A percentile compares a stretch with the other conserved stretches of the same genome.
Evolutionary conservation across 1,140 invertebrate genomes (phyloP).

Genomic region (Drosophila equinoxialis): DNA sequence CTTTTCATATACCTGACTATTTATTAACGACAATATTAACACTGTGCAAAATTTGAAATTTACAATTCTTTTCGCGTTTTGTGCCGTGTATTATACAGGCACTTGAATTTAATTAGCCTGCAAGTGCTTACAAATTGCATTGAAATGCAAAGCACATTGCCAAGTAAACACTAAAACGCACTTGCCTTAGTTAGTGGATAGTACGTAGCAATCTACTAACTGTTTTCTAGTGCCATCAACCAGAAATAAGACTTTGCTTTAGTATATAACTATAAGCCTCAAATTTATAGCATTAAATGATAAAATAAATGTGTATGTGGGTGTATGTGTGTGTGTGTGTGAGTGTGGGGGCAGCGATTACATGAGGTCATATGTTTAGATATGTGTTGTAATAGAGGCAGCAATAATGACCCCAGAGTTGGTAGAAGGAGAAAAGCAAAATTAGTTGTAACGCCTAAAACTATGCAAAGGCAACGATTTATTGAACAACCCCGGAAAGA

Average conservation of each 20-base stretch:
- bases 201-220: background rate
- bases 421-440: constrained; percentile 12
- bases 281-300: constrained; percentile 61
- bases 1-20: too few relatives aligned
- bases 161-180: constrained; percentile 35
- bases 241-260: background rate
- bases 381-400: constrained; percentile 16
- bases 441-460: constrained; percentile 39
- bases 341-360: constrained; percentile 35
- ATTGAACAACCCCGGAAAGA: constrained; percentile 57
- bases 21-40: too few relatives aligned
- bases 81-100: background rate
- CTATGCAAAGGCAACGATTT: constrained; percentile 65
- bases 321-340: too few relatives aligned
- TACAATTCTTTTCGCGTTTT: background rate
- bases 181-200: constrained; percentile 19
- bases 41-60: too few relatives aligned
- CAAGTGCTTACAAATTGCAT: constrained; percentile 44
- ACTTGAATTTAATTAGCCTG: constrained; percentile 28
- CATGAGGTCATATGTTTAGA: constrained; percentile 47
- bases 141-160: constrained; percentile 63
- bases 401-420: constrained; percentile 19
- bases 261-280: constrained; percentile 20
- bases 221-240: constrained; percentile 14
- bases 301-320: constrained; percentile 51